Evolutionary conservation across 2,797 vertebrate genomes (phyloP).

Genomic region (Dromococcyx pavoninus): DNA sequence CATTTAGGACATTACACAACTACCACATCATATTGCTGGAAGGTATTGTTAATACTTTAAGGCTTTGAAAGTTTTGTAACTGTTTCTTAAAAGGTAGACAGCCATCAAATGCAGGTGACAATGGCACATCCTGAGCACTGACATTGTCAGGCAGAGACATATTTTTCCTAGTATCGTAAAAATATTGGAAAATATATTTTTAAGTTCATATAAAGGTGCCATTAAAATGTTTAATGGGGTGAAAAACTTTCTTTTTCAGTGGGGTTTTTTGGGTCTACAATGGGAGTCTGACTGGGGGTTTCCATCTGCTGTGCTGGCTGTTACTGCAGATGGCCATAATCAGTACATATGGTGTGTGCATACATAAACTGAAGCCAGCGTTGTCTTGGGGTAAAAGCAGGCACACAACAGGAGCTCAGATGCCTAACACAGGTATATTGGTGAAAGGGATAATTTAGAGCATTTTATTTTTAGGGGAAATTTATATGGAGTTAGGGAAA

Average conservation of each 20-base stretch:
- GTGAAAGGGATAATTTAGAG: neutral
- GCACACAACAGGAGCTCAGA: neutral
- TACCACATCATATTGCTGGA: neutral
- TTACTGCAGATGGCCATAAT: constrained; percentile 43
- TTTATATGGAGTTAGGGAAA: neutral
- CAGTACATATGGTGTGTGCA: constrained; percentile 10
- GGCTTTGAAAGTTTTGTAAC: neutral
- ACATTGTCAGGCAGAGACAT: neutral
- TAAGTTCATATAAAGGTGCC: neutral
- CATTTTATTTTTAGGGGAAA: neutral
- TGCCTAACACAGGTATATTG: neutral
- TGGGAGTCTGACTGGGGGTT: constrained; percentile 7
- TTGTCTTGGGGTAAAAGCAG: neutral
- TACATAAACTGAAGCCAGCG: neutral
- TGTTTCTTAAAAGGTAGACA: neutral
- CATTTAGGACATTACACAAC: neutral
- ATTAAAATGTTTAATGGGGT: neutral
- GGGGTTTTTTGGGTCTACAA: neutral
- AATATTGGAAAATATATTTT: neutral
- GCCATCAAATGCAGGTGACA: neutral
- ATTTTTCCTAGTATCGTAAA: neutral
- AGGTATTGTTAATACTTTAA: neutral
- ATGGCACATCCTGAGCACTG: neutral
- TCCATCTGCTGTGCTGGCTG: constrained; percentile 42
- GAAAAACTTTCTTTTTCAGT: neutral